A percentile compares a stretch with the other conserved stretches of the same genome.
Evolutionary conservation across 2,113 vertebrate species (phyloP).

Genomic region (Ceyx margarethae): DNA sequence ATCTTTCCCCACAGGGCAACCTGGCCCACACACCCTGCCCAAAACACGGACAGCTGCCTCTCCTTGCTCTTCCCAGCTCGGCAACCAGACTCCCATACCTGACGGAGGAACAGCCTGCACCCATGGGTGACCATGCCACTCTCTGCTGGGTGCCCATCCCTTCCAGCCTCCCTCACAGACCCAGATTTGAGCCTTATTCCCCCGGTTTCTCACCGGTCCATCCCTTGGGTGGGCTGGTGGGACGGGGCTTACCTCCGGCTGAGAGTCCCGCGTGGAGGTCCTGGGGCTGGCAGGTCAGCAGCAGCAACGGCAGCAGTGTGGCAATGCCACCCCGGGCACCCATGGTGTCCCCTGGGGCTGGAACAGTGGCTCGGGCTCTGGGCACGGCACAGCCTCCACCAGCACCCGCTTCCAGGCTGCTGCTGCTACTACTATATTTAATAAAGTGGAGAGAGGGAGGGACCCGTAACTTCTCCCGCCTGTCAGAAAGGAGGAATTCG

Average conservation of each 20-base stretch:
- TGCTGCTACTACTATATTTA: slow-evolving; percentile 67
- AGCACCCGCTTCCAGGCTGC: neutral
- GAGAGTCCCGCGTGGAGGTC: neutral
- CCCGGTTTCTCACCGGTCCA: rapidly evolving
- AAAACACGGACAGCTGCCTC: neutral
- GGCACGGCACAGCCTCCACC: neutral
- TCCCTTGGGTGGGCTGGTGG: neutral
- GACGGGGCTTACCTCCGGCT: slow-evolving; percentile 35
- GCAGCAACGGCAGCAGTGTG: neutral
- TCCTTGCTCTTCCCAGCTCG: neutral
- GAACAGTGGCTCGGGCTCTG: neutral
- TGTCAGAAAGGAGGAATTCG: slow-evolving; percentile 49
- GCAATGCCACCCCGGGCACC: neutral
- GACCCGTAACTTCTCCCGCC: slow-evolving; percentile 54
- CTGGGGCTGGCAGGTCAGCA: neutral
- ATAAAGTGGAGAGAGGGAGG: slow-evolving; percentile 67
- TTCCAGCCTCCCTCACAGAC: neutral
- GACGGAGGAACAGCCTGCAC: neutral
- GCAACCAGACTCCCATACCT: rapidly evolving
- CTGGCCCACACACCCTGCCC: neutral
- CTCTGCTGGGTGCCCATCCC: neutral
- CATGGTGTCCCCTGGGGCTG: slow-evolving; percentile 3
- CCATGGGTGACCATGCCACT: rapidly evolving
- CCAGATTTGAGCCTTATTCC: rapidly evolving
- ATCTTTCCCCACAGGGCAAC: neutral